phyloP scores from a whole-genome alignment of 1,140 invertebrate species.

The Leptopilina boulardi region DNA sequence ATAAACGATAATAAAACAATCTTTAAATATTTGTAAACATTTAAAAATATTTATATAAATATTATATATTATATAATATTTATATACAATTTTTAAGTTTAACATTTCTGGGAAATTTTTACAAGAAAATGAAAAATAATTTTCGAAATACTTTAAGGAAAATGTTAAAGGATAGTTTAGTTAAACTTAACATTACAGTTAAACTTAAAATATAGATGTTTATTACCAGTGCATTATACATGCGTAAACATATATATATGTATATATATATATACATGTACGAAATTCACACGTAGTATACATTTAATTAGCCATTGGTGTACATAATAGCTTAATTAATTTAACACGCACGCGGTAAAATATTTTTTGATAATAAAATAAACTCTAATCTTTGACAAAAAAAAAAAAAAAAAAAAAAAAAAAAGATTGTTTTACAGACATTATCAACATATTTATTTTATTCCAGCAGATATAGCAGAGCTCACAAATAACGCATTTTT shows the following conservation, averaged over 20 bases:
- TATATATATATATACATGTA: constrained; percentile 54
- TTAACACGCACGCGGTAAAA: constrained; percentile 49
- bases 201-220: constrained; percentile 36
- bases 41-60: too few species aligned
- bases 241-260: constrained; percentile 57
- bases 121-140: too few species aligned
- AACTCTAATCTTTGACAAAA: constrained; percentile 70
- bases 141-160: not conserved
- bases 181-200: constrained; percentile 22
- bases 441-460: constrained; percentile 17
- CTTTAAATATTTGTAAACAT: too few species aligned
- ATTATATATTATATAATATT: too few species aligned
- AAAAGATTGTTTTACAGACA: constrained; percentile 49
- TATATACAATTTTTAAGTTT: too few species aligned
- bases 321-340: constrained; percentile 45
- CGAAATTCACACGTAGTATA: constrained; percentile 45
- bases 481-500: not conserved
- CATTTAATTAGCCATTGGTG: constrained; percentile 49
- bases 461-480: constrained; percentile 12
- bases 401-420: too few species aligned
- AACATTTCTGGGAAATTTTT: too few species aligned
- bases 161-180: constrained; percentile 21
- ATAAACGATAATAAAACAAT: too few species aligned
- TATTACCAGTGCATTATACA: constrained; percentile 45
- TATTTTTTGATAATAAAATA: constrained; percentile 67